A percentile compares a stretch with the other conserved stretches of the same genome.
Conservation (phyloP, 2,888 invertebrate genomes). For the Gasteruption jaculator region DNA sequence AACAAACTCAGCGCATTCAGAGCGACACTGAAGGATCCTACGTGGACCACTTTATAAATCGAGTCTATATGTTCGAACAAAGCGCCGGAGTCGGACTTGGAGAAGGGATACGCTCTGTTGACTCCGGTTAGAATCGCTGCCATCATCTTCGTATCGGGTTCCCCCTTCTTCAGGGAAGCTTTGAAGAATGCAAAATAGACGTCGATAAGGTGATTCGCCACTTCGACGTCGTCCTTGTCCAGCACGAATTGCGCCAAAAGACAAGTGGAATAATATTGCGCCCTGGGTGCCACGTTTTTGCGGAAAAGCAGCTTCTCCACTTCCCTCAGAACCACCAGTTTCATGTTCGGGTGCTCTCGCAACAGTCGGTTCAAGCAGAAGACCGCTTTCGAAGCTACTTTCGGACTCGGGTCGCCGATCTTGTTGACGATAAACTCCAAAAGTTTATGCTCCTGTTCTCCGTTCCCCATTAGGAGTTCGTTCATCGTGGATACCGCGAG, state of each 20-base stretch:
- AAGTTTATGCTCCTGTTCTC: slow-evolving; percentile 82
- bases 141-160: slow-evolving; percentile 80
- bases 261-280: slow-evolving; percentile 92
- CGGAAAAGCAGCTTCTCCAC: slow-evolving; percentile 88
- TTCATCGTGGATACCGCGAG: slow-evolving; percentile 74
- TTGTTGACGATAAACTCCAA: slow-evolving; percentile 86
- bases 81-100: slow-evolving; percentile 60
- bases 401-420: slow-evolving; percentile 86
- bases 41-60: slow-evolving; percentile 76
- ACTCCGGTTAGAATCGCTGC: slow-evolving; percentile 77
- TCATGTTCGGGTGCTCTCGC: slow-evolving; percentile 87
- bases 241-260: slow-evolving; percentile 83
- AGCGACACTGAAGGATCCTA: slow-evolving; percentile 69
- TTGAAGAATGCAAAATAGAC: slow-evolving; percentile 97
- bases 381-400: slow-evolving; percentile 83
- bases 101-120: slow-evolving; percentile 80
- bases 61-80: slow-evolving; percentile 67
- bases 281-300: slow-evolving; percentile 75
- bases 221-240: slow-evolving; percentile 65
- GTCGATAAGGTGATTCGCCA: slow-evolving; percentile 80
- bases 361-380: slow-evolving; percentile 80
- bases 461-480: slow-evolving; percentile 70
- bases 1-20: slow-evolving; percentile 58
- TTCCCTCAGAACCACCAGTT: slow-evolving; percentile 78
- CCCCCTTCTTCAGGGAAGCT: slow-evolving; percentile 80